Conservation (phyloP, 2,113 vertebrate genomes). For the Sylvietta virens region DNA sequence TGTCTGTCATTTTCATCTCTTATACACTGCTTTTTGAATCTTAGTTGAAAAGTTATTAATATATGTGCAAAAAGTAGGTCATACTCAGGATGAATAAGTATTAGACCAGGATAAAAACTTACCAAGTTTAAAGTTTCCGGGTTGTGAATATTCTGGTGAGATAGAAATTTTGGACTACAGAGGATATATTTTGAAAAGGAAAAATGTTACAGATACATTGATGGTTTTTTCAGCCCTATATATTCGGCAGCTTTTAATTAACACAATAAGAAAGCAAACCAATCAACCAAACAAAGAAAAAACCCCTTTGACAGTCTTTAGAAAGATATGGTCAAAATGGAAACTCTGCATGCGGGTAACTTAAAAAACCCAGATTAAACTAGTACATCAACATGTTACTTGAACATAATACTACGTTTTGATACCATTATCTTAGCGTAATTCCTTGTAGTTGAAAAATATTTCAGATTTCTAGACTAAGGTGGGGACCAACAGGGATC, state of each 20-base stretch:
- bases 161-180: background rate
- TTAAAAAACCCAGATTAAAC: background rate
- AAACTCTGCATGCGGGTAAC: background rate
- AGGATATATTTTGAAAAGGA: background rate
- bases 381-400: background rate
- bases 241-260: background rate
- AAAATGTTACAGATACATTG: background rate
- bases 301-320: background rate
- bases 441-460: background rate
- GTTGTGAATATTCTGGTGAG: background rate
- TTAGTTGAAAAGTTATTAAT: background rate
- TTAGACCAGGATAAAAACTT: background rate
- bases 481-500: background rate
- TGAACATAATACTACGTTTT: background rate
- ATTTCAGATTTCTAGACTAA: background rate
- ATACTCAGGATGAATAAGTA: background rate
- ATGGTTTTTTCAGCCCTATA: background rate
- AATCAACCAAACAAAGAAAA: background rate
- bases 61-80: background rate
- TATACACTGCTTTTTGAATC: background rate
- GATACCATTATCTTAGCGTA: background rate
- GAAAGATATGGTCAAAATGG: conserved; percentile 6
- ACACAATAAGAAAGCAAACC: background rate
- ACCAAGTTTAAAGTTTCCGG: background rate
- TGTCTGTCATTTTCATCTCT: background rate